Conservation (phyloP, 2,888 invertebrate genomes). For the Tipula unca region DNA sequence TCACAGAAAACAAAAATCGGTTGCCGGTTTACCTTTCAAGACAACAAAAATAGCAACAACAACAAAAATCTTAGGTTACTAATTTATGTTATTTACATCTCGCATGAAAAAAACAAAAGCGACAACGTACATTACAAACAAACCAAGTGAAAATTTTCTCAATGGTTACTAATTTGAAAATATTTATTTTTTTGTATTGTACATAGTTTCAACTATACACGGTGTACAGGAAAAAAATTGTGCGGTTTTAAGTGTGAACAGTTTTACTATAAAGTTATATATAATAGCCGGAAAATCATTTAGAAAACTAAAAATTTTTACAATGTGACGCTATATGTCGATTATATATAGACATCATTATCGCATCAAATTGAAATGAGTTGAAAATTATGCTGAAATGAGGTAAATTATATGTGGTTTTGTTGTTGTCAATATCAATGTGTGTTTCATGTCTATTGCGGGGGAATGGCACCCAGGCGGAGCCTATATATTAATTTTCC, state of each 20-base stretch:
- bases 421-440: too few species aligned
- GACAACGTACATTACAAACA: neutral
- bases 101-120: neutral
- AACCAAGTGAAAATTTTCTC: neutral
- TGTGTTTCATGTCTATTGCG: too few species aligned
- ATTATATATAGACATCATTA: too few species aligned
- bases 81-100: neutral
- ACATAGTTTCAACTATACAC: neutral
- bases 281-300: too few species aligned
- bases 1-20: neutral
- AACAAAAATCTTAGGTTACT: neutral
- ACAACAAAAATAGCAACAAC: neutral
- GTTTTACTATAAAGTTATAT: too few species aligned
- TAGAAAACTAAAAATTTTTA: too few species aligned
- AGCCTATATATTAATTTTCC: too few species aligned
- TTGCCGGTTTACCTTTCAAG: neutral
- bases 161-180: neutral
- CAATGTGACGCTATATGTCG: too few species aligned
- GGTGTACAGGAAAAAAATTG: neutral
- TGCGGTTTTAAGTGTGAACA: neutral
- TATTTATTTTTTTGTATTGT: neutral
- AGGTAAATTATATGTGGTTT: too few species aligned
- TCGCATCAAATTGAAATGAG: too few species aligned
- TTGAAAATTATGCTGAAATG: too few species aligned
- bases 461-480: too few species aligned